These are phyloP conservation scores for Craterocephalus amniculus DNA, from an alignment of 2,797 vertebrate species.

Conservation along the genomic window DNA sequence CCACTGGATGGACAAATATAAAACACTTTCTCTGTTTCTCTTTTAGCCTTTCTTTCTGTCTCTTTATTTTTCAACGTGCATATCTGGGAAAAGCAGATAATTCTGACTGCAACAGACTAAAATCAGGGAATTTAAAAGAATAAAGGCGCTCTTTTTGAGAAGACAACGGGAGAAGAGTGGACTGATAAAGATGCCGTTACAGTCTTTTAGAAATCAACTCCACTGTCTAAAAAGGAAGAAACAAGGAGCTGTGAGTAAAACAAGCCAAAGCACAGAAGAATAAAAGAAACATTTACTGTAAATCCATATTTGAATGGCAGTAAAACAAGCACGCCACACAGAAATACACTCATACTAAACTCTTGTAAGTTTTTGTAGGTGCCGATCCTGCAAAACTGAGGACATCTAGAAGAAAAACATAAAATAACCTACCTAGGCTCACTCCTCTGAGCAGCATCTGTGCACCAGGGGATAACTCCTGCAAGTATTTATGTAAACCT, in stretches of 20 bases:
- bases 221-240: neutral
- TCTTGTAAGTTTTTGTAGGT: neutral
- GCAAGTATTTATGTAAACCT: conserved; percentile 64
- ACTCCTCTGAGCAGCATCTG: conserved; percentile 62
- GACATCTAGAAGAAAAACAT: conserved; percentile 17
- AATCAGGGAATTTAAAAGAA: conserved; percentile 25
- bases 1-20: conserved; percentile 26
- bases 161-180: neutral
- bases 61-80: conserved; percentile 10
- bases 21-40: neutral
- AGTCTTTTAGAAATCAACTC: neutral
- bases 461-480: conserved; percentile 56
- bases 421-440: conserved; percentile 65
- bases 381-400: neutral
- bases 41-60: neutral
- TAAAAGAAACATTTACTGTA: neutral
- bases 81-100: conserved; percentile 34
- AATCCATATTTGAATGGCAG: neutral
- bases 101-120: conserved; percentile 5
- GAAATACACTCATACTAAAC: neutral
- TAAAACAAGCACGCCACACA: neutral
- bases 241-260: neutral
- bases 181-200: neutral
- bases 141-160: conserved; percentile 5
- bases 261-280: neutral